Conservation (phyloP, 2,113 vertebrate genomes). For the Pteruthius melanotis region DNA sequence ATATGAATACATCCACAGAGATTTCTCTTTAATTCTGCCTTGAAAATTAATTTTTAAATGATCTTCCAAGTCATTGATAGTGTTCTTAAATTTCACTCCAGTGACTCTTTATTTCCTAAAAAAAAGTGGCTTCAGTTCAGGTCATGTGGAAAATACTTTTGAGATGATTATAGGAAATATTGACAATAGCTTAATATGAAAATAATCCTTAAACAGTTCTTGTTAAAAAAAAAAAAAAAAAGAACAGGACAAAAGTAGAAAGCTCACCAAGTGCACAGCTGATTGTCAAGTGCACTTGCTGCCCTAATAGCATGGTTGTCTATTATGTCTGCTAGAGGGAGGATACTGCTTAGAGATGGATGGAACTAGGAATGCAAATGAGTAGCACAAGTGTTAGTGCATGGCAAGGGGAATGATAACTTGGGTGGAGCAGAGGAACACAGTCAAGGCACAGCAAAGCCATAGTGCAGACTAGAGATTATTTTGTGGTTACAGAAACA, state of each 20-base stretch:
- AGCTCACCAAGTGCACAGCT: background rate
- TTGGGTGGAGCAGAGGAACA: background rate
- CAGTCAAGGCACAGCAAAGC: background rate
- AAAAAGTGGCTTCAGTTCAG: background rate
- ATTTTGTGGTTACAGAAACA: background rate
- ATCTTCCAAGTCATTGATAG: slow-evolving; percentile 24
- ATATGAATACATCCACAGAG: slow-evolving; percentile 12
- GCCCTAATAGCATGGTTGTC: background rate
- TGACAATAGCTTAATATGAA: background rate
- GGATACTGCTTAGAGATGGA: background rate
- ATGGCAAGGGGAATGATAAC: background rate
- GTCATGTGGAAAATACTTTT: slow-evolving; percentile 2
- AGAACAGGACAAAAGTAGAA: background rate
- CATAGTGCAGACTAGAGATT: background rate
- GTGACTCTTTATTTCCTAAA: background rate
- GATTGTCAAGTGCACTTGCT: background rate
- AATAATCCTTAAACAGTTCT: background rate
- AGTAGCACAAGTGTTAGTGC: background rate
- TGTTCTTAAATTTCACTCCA: slow-evolving; percentile 4
- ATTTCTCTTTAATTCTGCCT: slow-evolving; percentile 23
- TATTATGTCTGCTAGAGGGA: background rate
- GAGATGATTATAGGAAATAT: background rate
- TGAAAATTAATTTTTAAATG: slow-evolving; percentile 29
- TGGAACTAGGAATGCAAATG: background rate
- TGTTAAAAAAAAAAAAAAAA: background rate